These are phyloP conservation scores for Neodiprion fabricii DNA, from an alignment of 1,140 invertebrate genomes.

Conservation along the genomic window DNA sequence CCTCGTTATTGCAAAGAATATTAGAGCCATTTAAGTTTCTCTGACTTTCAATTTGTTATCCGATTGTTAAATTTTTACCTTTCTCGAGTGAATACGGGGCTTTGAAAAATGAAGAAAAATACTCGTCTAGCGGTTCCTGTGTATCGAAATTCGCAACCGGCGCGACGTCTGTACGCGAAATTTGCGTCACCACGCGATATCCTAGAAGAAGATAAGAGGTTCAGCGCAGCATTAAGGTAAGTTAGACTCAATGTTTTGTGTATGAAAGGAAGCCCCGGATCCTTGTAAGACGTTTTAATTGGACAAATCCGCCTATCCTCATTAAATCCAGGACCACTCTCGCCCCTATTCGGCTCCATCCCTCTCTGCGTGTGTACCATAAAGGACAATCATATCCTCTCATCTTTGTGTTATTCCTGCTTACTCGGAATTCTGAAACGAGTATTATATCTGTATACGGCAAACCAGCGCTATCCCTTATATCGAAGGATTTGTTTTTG, in stretches of 20 bases:
- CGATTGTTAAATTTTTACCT: no score
- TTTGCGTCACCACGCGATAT: neutral
- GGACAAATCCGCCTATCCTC: slow-evolving; percentile 65
- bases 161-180: no score
- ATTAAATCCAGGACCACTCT: slow-evolving; percentile 58
- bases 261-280: slow-evolving; percentile 52
- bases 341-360: slow-evolving; percentile 26
- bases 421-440: slow-evolving; percentile 48
- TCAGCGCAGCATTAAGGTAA: slow-evolving; percentile 42
- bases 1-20: no score
- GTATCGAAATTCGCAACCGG: no score
- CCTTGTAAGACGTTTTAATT: slow-evolving; percentile 65
- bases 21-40: no score
- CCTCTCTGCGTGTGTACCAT: slow-evolving; percentile 25
- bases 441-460: slow-evolving; percentile 24
- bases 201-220: slow-evolving; percentile 11
- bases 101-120: no score
- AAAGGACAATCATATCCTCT: slow-evolving; percentile 41
- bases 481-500: neutral
- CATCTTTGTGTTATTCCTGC: slow-evolving; percentile 53
- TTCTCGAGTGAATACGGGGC: no score
- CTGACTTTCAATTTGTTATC: no score
- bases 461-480: neutral
- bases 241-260: slow-evolving; percentile 57
- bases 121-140: no score